These are phyloP conservation scores for Arothron firmamentum DNA, from an alignment of 2,113 vertebrate species.

Conservation along the genomic window DNA sequence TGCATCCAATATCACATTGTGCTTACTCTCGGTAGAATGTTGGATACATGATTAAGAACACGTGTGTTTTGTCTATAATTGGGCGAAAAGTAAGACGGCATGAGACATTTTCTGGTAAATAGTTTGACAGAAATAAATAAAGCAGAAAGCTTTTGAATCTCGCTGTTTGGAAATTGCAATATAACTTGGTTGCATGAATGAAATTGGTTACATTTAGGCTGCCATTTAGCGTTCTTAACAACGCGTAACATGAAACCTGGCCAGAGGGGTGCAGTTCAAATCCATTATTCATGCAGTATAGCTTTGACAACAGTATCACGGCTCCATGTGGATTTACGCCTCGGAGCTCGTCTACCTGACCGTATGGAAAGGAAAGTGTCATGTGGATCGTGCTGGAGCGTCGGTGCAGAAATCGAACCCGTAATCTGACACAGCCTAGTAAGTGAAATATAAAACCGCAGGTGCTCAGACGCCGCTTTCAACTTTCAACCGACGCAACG, in stretches of 20 bases:
- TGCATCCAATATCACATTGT: slow-evolving; percentile 4
- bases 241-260: slow-evolving; percentile 27
- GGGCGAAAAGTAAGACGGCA: too few relatives aligned
- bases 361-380: slow-evolving; percentile 38
- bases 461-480: slow-evolving; percentile 23
- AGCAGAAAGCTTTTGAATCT: too few relatives aligned
- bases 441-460: slow-evolving; percentile 60
- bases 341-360: slow-evolving; percentile 9
- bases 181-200: too few relatives aligned
- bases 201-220: not conserved
- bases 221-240: slow-evolving; percentile 25
- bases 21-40: not conserved
- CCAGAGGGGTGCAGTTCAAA: slow-evolving; percentile 9
- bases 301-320: slow-evolving; percentile 10
- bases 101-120: too few relatives aligned
- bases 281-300: slow-evolving; percentile 46
- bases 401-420: slow-evolving; percentile 42
- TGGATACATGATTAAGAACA: too few relatives aligned
- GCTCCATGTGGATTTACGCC: slow-evolving; percentile 21
- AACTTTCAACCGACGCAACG: slow-evolving; percentile 14
- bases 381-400: slow-evolving; percentile 20
- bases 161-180: too few relatives aligned
- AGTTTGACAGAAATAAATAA: too few relatives aligned
- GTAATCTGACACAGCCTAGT: slow-evolving; percentile 53
- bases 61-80: too few relatives aligned